These are phyloP conservation scores for Limonius californicus DNA, from an alignment of 1,140 invertebrate genomes.

Conservation along the genomic window DNA sequence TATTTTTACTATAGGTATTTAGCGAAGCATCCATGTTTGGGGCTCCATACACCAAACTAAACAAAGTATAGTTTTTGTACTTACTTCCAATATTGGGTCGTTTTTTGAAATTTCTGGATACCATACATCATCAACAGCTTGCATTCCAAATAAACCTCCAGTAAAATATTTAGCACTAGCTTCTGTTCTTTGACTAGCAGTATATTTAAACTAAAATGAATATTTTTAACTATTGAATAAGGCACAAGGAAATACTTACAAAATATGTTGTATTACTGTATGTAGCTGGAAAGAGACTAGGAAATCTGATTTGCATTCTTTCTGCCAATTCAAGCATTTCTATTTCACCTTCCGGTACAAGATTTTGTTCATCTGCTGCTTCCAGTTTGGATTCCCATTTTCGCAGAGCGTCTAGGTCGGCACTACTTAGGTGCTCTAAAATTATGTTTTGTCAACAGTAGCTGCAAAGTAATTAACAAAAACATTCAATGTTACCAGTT, in stretches of 20 bases:
- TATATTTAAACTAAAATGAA: slow-evolving; percentile 67
- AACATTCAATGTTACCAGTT: slow-evolving; percentile 21
- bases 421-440: slow-evolving; percentile 40
- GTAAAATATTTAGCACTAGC: slow-evolving; percentile 71
- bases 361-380: slow-evolving; percentile 48
- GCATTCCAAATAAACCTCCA: slow-evolving; percentile 66
- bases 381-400: slow-evolving; percentile 52
- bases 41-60: too few relatives aligned
- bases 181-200: slow-evolving; percentile 67
- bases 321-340: slow-evolving; percentile 63
- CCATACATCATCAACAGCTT: slow-evolving; percentile 54
- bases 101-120: slow-evolving; percentile 60
- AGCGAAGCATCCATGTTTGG: too few relatives aligned
- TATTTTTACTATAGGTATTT: too few relatives aligned
- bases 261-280: slow-evolving; percentile 57
- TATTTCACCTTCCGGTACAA: slow-evolving; percentile 61
- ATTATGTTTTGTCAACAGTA: background rate
- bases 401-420: slow-evolving; percentile 47
- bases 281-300: slow-evolving; percentile 53
- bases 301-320: slow-evolving; percentile 63
- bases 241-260: slow-evolving; percentile 45
- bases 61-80: too few relatives aligned
- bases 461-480: slow-evolving; percentile 7
- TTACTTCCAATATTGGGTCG: slow-evolving; percentile 70
- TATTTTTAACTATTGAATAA: too few relatives aligned